These are phyloP conservation scores for Hydropsyche betteni DNA, from an alignment of 2,888 invertebrate genomes.

Conservation along the genomic window DNA sequence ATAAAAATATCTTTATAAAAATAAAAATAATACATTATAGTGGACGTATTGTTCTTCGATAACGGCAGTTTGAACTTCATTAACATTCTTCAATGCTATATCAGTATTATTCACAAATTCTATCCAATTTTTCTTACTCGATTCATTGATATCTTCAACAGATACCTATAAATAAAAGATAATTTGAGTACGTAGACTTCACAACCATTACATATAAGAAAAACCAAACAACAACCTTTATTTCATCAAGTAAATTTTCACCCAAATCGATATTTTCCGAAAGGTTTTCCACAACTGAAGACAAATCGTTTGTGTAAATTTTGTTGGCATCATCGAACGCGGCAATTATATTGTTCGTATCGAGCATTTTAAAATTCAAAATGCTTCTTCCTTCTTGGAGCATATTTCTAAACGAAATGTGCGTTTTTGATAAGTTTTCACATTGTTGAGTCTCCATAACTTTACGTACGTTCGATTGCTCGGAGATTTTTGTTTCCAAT, in stretches of 20 bases:
- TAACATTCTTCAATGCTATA: conserved; percentile 28
- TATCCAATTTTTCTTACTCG: conserved; percentile 34
- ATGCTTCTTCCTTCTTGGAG: conserved; percentile 26
- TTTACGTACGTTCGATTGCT: background rate
- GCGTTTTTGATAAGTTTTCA: conserved; percentile 14
- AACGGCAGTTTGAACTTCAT: conserved; percentile 34
- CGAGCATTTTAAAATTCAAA: conserved; percentile 35
- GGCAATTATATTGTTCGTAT: conserved; percentile 34
- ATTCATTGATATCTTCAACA: conserved; percentile 24
- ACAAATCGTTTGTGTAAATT: conserved; percentile 38
- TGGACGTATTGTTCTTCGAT: conserved; percentile 39
- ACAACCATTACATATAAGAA: background rate
- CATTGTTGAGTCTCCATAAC: conserved; percentile 16
- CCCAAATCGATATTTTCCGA: conserved; percentile 14
- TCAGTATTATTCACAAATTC: conserved; percentile 20
- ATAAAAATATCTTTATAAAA: background rate
- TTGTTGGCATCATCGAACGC: conserved; percentile 40
- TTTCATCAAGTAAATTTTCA: conserved; percentile 16
- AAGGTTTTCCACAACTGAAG: conserved; percentile 17
- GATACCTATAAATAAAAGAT: conserved; percentile 39
- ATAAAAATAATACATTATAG: conserved; percentile 33
- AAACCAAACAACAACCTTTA: conserved; percentile 39
- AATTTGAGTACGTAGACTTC: background rate
- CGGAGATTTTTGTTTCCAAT: conserved; percentile 34
- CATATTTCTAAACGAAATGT: background rate